Base-by-base conservation (phyloP, 1,140 invertebrate species). In the Tetramorium alpestre region DNA sequence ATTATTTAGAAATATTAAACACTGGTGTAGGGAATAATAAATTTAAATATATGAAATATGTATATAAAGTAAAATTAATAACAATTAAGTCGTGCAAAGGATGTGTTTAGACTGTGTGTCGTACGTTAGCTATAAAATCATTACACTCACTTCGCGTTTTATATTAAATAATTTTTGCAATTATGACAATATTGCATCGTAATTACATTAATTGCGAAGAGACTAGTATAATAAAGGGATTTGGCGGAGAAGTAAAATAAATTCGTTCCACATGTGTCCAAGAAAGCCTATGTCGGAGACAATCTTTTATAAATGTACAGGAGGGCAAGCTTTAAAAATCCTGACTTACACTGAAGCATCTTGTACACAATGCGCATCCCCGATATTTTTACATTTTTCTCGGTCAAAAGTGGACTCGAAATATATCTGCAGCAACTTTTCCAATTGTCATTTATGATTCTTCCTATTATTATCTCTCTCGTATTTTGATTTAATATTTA, bases 391-490 rank as follows among this genome's bases (percentile, higher is more conserved):
- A 54, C 38, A 75, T 58, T 41, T 58, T 47, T 47, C 10, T 73
- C 22, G 47, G 22, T 54, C 77, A 25, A 44, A 58, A 41, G 18
- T 75, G n/a, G 28, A 41, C 7, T 54, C 13, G 75, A 64, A 22
- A 25, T 38, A 22, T 69, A 67, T 13, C n/a, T 54, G n/a, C 47
- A 22, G 54, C 7, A 54, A 60, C 8, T 8, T 5, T 38, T 75
- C 6, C 41, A 60, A 49, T 18, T 13, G 1, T 44, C 25, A 69
- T 69, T 38, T 41, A 18, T 58, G 11, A n/a, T 87, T 62, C 77
- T 88, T 94, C 85, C 94, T 94, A 94, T 95, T 94, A 78, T 90
- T 47, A 69, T 72, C 65, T 56, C 69, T 44, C 49, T 56, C 64
- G 6, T 78, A 80, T 65, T 80, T 89, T 72, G 38, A 70, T 89